phyloP scores from a whole-genome alignment of 2,888 invertebrate genomes.

The Tryphoninae sp. region DNA sequence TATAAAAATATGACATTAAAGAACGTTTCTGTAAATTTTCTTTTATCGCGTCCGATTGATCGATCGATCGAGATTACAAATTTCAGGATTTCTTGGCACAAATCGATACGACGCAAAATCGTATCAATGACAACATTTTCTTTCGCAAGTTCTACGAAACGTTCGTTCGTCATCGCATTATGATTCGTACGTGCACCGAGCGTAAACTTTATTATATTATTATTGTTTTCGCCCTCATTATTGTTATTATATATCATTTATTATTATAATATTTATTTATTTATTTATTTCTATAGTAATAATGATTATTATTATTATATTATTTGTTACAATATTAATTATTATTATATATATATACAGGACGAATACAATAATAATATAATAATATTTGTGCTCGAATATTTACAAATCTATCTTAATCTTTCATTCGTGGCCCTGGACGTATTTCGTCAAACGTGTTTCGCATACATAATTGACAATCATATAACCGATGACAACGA shows the following conservation, averaged over 20 bases:
- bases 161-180: neutral
- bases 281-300: too few relatives aligned
- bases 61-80: neutral
- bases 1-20: too few relatives aligned
- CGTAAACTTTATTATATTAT: neutral
- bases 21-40: neutral
- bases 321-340: too few relatives aligned
- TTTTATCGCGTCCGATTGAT: neutral
- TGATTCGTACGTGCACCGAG: neutral
- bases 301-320: too few relatives aligned
- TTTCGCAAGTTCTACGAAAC: neutral
- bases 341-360: too few relatives aligned
- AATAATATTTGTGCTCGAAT: too few relatives aligned
- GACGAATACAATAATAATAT: too few relatives aligned
- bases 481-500: neutral
- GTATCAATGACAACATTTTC: neutral
- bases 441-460: conserved; percentile 29
- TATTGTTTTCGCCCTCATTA: neutral
- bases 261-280: too few relatives aligned
- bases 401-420: neutral
- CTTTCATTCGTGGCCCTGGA: conserved; percentile 24
- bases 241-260: neutral
- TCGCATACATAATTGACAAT: conserved; percentile 42
- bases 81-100: too few relatives aligned
- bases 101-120: too few relatives aligned